phyloP scores from a whole-genome alignment of 2,113 vertebrate species.

The Psilopogon haemacephalus region DNA sequence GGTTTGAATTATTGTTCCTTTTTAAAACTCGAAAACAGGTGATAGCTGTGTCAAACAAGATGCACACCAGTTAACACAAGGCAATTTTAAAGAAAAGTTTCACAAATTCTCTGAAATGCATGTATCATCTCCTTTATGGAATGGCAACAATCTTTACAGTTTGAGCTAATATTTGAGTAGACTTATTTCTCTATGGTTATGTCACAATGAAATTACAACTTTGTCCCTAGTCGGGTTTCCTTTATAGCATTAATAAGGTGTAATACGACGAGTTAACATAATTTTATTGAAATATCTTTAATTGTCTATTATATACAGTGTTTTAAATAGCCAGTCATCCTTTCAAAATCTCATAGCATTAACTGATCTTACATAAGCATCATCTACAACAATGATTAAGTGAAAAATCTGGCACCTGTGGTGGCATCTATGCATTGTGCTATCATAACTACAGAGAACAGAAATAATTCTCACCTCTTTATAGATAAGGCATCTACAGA shows the following conservation, averaged over 20 bases:
- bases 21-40: neutral
- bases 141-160: neutral
- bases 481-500: too few species aligned
- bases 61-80: neutral
- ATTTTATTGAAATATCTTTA: neutral
- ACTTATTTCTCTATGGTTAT: neutral
- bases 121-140: neutral
- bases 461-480: neutral
- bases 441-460: neutral
- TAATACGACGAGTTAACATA: neutral
- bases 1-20: neutral
- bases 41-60: neutral
- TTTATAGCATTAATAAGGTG: neutral
- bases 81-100: neutral
- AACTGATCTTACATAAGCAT: neutral
- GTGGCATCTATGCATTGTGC: neutral
- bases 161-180: neutral
- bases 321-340: neutral
- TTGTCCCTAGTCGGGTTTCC: accelerated
- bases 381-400: accelerated
- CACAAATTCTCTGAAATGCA: neutral
- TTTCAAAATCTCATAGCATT: neutral
- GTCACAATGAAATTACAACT: neutral
- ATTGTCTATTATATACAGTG: neutral
- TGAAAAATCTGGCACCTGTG: accelerated